Base-by-base conservation (phyloP, 1,140 invertebrate genomes). In the Papilio machaon region DNA sequence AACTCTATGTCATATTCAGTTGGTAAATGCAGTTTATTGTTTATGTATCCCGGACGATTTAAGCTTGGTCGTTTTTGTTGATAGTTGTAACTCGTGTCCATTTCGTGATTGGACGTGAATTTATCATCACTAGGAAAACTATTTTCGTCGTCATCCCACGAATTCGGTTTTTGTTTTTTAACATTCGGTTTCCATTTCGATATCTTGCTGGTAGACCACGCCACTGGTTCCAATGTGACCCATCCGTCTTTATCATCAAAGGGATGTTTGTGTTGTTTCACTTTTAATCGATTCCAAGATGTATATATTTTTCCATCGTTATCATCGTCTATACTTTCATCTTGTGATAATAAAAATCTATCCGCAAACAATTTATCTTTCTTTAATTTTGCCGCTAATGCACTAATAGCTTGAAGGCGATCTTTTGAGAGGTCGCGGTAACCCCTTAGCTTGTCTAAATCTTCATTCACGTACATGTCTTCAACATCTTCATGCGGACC, bases 121-220 rank as follows among this genome's bases (percentile, higher is more conserved):
- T 87, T 87, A 74, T 93, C 91, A 80, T 89, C 88, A 82, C 85
- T 89, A 52, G 89, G 84, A 86, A 87, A 91, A 83, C 88, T 88
- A 67, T 94, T 89, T 35, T 94, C 87, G 54, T 94, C 88, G 74
- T 92, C 88, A 80, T 91, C 92, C 90, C 92, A 95, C 73, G 90
- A 88, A 83, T 82, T 91, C 19, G 95, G 94, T 84, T 92, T 95
- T 77, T 91, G 92, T 84, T 94, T 94, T 77, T 95, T 95, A 0
- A 95, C 90, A 83, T 96, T 96, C 1, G 96, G 95, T 85, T 97
- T 96, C 97, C 97, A 97, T 88, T 97, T 97, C 9, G 97, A 97
- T 74, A 97, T 96, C 93, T 97, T 97, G 82, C 97, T 97, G 17
- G 96, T 96, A 0, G 97, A 97, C 97, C 97, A 97, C 1, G 97